Base-by-base conservation (phyloP, 92 coral and sea anemone genomes). In the Palythoa grandis region DNA sequence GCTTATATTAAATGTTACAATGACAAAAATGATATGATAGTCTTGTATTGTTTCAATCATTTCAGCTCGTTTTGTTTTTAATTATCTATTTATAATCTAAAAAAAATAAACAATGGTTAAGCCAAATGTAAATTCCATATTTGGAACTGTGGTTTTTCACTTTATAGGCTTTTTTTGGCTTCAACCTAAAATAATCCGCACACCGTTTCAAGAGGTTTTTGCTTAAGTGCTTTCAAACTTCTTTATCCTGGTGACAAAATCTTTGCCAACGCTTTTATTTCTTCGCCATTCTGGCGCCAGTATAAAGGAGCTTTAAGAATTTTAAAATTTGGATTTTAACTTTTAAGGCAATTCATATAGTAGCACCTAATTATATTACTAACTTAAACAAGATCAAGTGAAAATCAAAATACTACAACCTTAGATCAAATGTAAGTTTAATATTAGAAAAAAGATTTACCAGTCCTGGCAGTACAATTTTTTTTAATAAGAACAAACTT, bases 211-310 rank as follows among this genome's bases (percentile, higher is more conserved):
- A 76, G 82, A 52, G 82, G 63, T 29, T 76, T 76, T 19, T 15
- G 48, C 20, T 14, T 17, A 13, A 76, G 39, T 76, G 67, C 82
- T 76, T 76, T 76, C 23, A 75, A 50, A 52, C 58, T 54, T 13
- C 29, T 72, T 67, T 75, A 52, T 35, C 1, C 10, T 50, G 14
- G 14, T 75, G 79, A 50, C 68, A 72, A 72, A 54, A 19, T 25
- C 43, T 17, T 76, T 13, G 12, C 16, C 40, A 76, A 76, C 66
- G 48, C 39, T 14, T 53, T 76, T 16, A 11, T 29, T 23, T 25
- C 50, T 54, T 53, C 83, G 69, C 35, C 72, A 47, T 43, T 15
- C 13, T 80, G 85, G 74, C 85, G 85, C 58, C 52, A 20, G 7
- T 24, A 29, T 29, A 29, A 43, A 58, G 50, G 43, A 8, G 52